Conservation (phyloP, 2,113 vertebrate genomes). For the Perca fluviatilis region DNA sequence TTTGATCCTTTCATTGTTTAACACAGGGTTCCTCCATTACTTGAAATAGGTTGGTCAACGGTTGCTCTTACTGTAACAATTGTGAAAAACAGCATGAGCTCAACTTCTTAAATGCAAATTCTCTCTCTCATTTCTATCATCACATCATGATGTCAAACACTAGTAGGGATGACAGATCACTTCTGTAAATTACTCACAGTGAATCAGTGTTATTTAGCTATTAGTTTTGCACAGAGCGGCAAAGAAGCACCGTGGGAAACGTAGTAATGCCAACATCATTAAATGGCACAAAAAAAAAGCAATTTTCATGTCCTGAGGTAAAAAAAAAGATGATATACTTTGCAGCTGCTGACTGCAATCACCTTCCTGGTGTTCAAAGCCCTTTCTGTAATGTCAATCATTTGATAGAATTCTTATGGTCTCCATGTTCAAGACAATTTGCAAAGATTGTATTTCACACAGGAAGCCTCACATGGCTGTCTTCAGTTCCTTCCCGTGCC, state of each 20-base stretch:
- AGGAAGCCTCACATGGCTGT: not conserved
- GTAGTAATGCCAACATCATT: slow-evolving; percentile 33
- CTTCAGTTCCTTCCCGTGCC: not conserved
- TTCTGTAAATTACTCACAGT: slow-evolving; percentile 10
- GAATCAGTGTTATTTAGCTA: not conserved
- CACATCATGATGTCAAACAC: not conserved
- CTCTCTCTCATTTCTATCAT: slow-evolving; percentile 16
- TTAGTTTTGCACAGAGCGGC: slow-evolving; percentile 32
- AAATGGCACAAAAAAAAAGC: not conserved
- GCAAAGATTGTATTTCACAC: not conserved
- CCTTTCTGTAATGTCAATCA: not conserved
- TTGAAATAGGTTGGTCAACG: too few relatives aligned
- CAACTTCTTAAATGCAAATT: slow-evolving; percentile 43
- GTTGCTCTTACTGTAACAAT: not conserved
- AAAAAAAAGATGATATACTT: slow-evolving; percentile 3
- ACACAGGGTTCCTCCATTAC: not conserved
- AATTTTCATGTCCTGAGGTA: slow-evolving; percentile 8
- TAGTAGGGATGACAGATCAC: not conserved
- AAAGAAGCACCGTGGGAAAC: slow-evolving; percentile 35
- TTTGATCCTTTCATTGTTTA: not conserved
- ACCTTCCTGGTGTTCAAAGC: not conserved
- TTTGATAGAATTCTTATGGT: not conserved
- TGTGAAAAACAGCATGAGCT: slow-evolving; percentile 1
- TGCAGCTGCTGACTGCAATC: slow-evolving; percentile 5
- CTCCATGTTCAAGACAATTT: not conserved